A percentile compares a stretch with the other conserved stretches of the same genome.
phyloP scores from a whole-genome alignment of 2,797 vertebrate genomes.

The Poeciliopsis infans region DNA sequence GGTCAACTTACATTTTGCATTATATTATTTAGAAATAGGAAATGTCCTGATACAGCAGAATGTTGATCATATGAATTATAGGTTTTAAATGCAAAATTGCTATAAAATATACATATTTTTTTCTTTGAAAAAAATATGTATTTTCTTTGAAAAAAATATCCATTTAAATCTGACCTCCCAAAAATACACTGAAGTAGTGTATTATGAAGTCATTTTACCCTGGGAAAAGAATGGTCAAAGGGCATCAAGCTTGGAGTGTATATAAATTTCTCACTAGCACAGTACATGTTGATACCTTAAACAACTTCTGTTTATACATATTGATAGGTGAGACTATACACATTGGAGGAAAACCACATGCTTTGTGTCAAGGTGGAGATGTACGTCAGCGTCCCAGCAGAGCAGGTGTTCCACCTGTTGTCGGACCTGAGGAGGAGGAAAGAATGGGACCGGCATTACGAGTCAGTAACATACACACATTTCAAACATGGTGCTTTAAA shows the following conservation, averaged over 20 bases:
- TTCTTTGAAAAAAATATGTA: too few relatives aligned
- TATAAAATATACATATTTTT: neutral
- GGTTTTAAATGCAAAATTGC: conserved; percentile 15
- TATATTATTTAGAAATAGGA: conserved; percentile 16
- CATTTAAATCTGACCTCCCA: too few relatives aligned
- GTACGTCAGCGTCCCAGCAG: conserved; percentile 76
- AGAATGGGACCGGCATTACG: conserved; percentile 91
- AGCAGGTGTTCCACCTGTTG: conserved; percentile 88
- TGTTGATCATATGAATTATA: conserved; percentile 11
- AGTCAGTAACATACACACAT: conserved; percentile 78
- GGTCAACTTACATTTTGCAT: conserved; percentile 71
- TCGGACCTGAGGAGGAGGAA: conserved; percentile 89
- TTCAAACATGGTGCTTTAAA: conserved; percentile 6
- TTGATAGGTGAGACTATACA: conserved; percentile 89
- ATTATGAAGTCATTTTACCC: neutral
- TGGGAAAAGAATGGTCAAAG: neutral
- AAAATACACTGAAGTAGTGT: neutral
- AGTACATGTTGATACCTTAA: conserved; percentile 11
- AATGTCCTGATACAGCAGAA: conserved; percentile 14
- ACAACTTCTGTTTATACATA: conserved; percentile 6
- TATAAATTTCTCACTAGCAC: neutral
- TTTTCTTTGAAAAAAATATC: neutral
- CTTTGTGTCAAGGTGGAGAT: conserved; percentile 93
- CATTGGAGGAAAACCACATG: conserved; percentile 91
- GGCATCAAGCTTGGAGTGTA: neutral